Conservation (phyloP, 2,113 vertebrate genomes). For the Ascaphus truei region DNA sequence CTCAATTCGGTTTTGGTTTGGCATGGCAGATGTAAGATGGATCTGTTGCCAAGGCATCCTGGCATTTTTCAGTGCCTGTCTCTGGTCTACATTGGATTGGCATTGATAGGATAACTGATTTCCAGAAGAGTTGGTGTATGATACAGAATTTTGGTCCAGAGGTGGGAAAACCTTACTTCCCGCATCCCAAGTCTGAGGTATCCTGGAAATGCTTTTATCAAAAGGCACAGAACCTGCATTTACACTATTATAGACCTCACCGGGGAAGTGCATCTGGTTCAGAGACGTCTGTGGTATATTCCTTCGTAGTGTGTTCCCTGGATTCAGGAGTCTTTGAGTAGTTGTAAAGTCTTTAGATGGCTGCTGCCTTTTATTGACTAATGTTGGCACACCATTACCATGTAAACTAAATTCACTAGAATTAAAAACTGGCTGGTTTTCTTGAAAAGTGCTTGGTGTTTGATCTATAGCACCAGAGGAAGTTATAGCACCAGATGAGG, state of each 20-base stretch:
- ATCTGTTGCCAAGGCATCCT: conserved; percentile 81
- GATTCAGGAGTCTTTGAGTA: conserved; percentile 64
- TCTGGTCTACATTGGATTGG: conserved; percentile 71
- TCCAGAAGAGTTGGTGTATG: conserved; percentile 63
- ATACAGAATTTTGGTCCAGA: conserved; percentile 66
- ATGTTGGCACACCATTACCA: conserved; percentile 59
- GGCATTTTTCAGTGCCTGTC: conserved; percentile 66
- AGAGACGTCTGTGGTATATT: conserved; percentile 67
- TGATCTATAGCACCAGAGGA: conserved; percentile 71
- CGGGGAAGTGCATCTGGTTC: conserved; percentile 79
- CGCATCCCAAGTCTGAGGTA: conserved; percentile 79
- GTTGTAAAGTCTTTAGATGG: conserved; percentile 58
- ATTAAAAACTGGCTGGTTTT: conserved; percentile 68
- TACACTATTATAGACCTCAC: conserved; percentile 65
- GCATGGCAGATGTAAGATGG: conserved; percentile 59
- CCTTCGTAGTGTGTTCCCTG: conserved; percentile 71
- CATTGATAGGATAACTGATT: conserved; percentile 71
- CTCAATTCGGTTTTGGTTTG: conserved; percentile 69
- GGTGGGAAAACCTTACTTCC: conserved; percentile 66
- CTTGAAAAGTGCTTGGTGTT: conserved; percentile 68
- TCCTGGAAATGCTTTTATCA: conserved; percentile 68
- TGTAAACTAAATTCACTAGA: conserved; percentile 64
- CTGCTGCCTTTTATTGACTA: conserved; percentile 65
- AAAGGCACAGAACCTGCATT: conserved; percentile 63
- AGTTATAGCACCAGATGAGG: conserved; percentile 69